phyloP scores from a whole-genome alignment of 1,140 invertebrate genomes.

The Drosophila malerkotliana region DNA sequence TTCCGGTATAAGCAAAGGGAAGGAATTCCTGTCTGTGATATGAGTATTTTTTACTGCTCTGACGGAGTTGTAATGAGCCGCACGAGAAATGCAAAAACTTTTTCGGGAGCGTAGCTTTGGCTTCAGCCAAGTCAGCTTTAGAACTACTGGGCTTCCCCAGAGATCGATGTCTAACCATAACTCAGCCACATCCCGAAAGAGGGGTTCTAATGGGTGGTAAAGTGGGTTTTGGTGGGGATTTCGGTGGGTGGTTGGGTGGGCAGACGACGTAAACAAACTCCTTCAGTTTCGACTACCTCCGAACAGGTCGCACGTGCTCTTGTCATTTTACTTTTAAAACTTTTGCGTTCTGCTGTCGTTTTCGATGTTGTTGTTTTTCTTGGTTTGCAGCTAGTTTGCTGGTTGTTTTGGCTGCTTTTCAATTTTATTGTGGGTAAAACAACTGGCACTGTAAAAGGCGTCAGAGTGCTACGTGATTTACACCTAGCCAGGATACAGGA shows the following conservation, averaged over 20 bases:
- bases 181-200: conserved; percentile 42
- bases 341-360: conserved; percentile 71
- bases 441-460: conserved; percentile 75
- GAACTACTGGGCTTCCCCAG: conserved; percentile 40
- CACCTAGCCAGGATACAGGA: conserved; percentile 64
- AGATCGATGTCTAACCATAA: conserved; percentile 78
- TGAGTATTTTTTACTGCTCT: conserved; percentile 48
- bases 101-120: conserved; percentile 40
- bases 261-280: conserved; percentile 57
- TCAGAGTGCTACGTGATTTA: conserved; percentile 79
- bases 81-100: conserved; percentile 78
- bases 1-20: conserved; percentile 15
- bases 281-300: conserved; percentile 46
- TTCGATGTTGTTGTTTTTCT: conserved; percentile 43
- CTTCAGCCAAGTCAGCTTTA: conserved; percentile 36
- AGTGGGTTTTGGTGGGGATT: conserved; percentile 4
- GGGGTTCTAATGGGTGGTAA: conserved; percentile 1
- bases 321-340: conserved; percentile 80
- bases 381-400: conserved; percentile 10
- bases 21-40: conserved; percentile 38
- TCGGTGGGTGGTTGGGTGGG: conserved; percentile 2
- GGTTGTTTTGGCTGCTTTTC: conserved; percentile 74
- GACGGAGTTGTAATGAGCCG: conserved; percentile 74
- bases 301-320: conserved; percentile 71
- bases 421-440: conserved; percentile 78